Base-by-base conservation (phyloP, 2,888 invertebrate genomes). In the Lysandra coridon region DNA sequence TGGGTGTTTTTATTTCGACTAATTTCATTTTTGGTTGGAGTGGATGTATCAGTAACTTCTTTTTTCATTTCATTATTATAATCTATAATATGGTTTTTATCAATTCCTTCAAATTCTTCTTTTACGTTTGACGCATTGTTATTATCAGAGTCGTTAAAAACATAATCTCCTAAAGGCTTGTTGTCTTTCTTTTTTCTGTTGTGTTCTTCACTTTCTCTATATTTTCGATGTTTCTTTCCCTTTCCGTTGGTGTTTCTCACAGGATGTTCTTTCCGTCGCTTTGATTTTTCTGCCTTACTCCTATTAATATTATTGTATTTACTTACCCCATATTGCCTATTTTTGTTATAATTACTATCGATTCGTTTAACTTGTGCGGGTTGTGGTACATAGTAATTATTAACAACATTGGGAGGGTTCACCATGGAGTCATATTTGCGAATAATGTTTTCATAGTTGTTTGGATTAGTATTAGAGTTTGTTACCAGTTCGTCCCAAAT, bases 361-460 rank as follows among this genome's bases (percentile, higher is more conserved):
- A 17, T 7, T 37, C 53, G 4, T 83, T 77, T 81, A 2, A 84
- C 82, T 80, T 84, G 83, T 14, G 86, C 86, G 12, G 86, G 82
- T 17, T 89, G 87, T 73, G 87, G 75, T 73, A 86, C 84, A 73
- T 86, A 86, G 81, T 90, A 88, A 82, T 89, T 90, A 80, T 87
- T 89, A 0, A 88, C 82, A 4, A 87, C 81, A 82, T 87, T 88
- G 5, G 88, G 85, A 4, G 79, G 57, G 4, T 78, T 64, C 30
- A 14, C 64, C 76, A 76, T 53, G 33, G 76, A 76, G 14, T 76
- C 76, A 76, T 76, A 53, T 57, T 76, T 76, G 6, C 33, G 53
- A 53, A 76, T 53, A 1, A 53, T 76, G 53, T 76, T 57, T 76
- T 76, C 76, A 37, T 76, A 76, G 23, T 10, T 53, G 23, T 57